Conservation (phyloP, 2,113 vertebrate species). For the Myiozetetes cayanensis region DNA sequence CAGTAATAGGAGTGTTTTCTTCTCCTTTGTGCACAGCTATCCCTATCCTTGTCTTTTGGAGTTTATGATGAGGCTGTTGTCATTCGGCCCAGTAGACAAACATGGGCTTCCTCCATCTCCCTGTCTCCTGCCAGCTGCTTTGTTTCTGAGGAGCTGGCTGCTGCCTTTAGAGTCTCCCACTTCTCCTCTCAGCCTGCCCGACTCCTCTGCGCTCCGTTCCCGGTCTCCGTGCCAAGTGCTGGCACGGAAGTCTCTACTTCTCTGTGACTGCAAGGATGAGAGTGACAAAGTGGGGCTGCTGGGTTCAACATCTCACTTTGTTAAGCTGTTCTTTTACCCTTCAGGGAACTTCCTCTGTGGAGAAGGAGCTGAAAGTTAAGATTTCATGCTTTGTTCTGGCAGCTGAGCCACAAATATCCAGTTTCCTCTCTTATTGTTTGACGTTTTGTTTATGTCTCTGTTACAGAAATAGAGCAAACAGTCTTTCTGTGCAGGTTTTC, state of each 20-base stretch:
- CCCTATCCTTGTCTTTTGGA: not conserved
- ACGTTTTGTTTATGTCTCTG: constrained; percentile 47
- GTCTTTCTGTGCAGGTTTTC: constrained; percentile 48
- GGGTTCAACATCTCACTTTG: constrained; percentile 65
- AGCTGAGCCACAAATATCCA: constrained; percentile 8
- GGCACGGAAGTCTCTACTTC: constrained; percentile 37
- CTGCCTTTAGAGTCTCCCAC: constrained; percentile 51
- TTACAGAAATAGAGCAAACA: constrained; percentile 14
- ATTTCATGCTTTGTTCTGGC: constrained; percentile 57
- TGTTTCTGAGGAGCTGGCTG: constrained; percentile 31
- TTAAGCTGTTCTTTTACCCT: constrained; percentile 66
- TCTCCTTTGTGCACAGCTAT: constrained; percentile 8
- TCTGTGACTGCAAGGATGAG: constrained; percentile 47
- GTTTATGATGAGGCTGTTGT: constrained; percentile 21
- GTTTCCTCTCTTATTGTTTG: constrained; percentile 57
- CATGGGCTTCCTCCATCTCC: not conserved
- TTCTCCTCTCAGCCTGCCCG: constrained; percentile 27
- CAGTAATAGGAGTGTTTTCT: constrained; percentile 21
- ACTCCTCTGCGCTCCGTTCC: not conserved
- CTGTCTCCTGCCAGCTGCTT: constrained; percentile 58
- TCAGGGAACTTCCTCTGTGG: constrained; percentile 65
- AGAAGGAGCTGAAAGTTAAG: constrained; percentile 65
- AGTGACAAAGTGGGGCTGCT: constrained; percentile 62
- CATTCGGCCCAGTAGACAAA: not conserved
- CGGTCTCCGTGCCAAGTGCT: constrained; percentile 47